Base-by-base conservation (phyloP, 2,797 vertebrate genomes). In the Arctocebus calabarensis region DNA sequence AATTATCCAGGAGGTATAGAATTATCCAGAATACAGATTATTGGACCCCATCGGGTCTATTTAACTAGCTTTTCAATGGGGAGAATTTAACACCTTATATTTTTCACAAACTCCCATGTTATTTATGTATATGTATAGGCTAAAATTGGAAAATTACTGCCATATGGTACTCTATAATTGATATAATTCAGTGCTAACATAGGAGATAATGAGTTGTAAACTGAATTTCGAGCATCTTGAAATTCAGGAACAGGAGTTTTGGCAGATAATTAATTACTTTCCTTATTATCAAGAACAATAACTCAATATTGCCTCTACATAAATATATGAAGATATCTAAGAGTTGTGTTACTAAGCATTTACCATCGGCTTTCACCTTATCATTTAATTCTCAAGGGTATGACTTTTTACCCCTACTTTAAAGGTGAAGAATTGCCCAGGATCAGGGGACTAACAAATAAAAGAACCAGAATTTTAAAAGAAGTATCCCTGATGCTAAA, bases 181-280 rank as follows among this genome's bases (percentile, higher is more conserved):
- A 64, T 37, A 45, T 74, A 74, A 81, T 75, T 84, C 25, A 61
- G 10, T 79, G 11, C 23, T 75, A 92, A 40, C 7, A 3, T 66
- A 73, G 11, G 73, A 52, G 14, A 73, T 95, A 29, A 12, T 91
- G 74, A 40, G 48, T 83, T 93, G 40, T 85, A 66, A 84, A 90
- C 88, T 20, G 82, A 57, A 95, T 84, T 83, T 78, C 20, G 34
- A 91, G 16, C 29, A 88, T 91, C 59, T 82, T 85, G 75, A 91
- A 94, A 62, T 85, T 91, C 13, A 81, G 23, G 62, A 91, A 73
- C 10, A 85, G 27, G 62, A 88, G 55, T 87, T 91, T 57, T 82
- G 40, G n/a, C 29, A 88, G 73, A 61, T 55, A 52, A 29, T 55
- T 55, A 83, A 90, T 59, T 16, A 37, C 77, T 64, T 70, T 55